phyloP scores from a whole-genome alignment of 2,888 invertebrate species.

The Callosobruchus maculatus region DNA sequence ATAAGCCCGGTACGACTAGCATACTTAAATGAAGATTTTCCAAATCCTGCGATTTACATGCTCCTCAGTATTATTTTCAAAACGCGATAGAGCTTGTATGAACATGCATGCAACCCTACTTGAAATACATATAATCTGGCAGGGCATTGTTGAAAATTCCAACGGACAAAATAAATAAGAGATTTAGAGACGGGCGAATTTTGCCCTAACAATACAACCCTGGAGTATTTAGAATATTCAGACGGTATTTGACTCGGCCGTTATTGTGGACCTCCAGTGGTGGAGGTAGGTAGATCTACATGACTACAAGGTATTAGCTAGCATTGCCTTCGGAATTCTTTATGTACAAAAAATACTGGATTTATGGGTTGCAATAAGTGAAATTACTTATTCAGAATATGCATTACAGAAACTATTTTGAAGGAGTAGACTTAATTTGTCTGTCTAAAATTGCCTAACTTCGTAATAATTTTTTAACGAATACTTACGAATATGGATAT shows the following conservation, averaged over 20 bases:
- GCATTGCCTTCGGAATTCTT: too few relatives aligned
- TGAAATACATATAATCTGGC: constrained; percentile 12
- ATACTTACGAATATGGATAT: too few relatives aligned
- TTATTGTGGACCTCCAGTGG: background rate
- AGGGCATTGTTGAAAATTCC: constrained; percentile 18
- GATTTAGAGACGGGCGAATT: constrained; percentile 16
- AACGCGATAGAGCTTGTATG: background rate
- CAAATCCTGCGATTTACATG: background rate
- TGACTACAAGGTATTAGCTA: too few relatives aligned
- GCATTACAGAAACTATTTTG: too few relatives aligned
- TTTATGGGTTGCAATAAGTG: too few relatives aligned
- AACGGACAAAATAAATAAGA: constrained; percentile 14
- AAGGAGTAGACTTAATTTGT: too few relatives aligned
- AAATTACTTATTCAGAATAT: too few relatives aligned
- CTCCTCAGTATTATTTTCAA: background rate
- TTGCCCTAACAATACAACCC: constrained; percentile 16
- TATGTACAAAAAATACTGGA: too few relatives aligned
- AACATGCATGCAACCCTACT: background rate
- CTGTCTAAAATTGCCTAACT: too few relatives aligned
- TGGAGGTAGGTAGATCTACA: background rate
- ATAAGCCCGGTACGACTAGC: too few relatives aligned
- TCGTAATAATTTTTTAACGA: too few relatives aligned
- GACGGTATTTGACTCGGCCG: constrained; percentile 5
- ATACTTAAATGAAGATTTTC: background rate
- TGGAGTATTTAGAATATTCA: constrained; percentile 18